Evolutionary conservation across 2,888 invertebrate genomes (phyloP).

Genomic region (Mythimna lalbum): DNA sequence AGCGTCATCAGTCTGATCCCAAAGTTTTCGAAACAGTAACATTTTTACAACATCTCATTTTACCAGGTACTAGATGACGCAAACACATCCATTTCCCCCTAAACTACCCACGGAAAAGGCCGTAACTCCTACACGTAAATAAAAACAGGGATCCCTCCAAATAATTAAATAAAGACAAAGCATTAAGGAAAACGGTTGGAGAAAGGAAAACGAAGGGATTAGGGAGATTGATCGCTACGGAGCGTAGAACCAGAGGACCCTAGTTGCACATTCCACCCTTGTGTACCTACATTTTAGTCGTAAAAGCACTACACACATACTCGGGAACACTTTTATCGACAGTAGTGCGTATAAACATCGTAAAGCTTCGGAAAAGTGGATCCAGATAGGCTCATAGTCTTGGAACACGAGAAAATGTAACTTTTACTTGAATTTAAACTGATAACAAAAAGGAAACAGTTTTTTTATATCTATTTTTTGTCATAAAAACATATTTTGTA

Average conservation of each 20-base stretch:
- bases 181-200: slow-evolving; percentile 25
- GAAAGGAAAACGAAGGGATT: slow-evolving; percentile 35
- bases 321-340: slow-evolving; percentile 36
- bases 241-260: slow-evolving; percentile 42
- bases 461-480: background rate
- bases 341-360: slow-evolving; percentile 21
- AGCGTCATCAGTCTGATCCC: too few species aligned
- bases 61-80: background rate
- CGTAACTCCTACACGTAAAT: slow-evolving; percentile 1
- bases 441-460: background rate
- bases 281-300: slow-evolving; percentile 36
- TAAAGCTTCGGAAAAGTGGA: slow-evolving; percentile 28
- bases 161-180: slow-evolving; percentile 49
- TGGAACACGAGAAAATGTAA: slow-evolving; percentile 10
- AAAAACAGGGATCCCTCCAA: slow-evolving; percentile 22
- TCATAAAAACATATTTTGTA: too few species aligned
- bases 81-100: background rate
- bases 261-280: slow-evolving; percentile 40
- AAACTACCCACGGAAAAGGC: slow-evolving; percentile 9
- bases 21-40: background rate
- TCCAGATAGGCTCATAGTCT: background rate
- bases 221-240: slow-evolving; percentile 38
- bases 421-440: slow-evolving; percentile 23
- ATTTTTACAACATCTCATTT: background rate
- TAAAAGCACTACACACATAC: slow-evolving; percentile 29